Conservation (phyloP, 2,113 vertebrate species). For the Falco punctatus region DNA sequence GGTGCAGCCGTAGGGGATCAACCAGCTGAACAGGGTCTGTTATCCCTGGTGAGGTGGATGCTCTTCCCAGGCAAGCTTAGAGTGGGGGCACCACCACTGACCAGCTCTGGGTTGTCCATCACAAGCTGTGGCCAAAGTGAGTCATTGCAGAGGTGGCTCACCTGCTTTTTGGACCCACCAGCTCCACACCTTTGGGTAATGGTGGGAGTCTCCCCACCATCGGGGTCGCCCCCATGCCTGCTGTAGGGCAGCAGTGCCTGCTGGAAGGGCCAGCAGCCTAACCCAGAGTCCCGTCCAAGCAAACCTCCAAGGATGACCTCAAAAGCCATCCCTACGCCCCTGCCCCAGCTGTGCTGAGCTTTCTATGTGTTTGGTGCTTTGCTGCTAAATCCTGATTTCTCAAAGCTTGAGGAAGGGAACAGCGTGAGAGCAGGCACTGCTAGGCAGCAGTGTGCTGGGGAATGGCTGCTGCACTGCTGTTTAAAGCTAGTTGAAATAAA, state of each 20-base stretch:
- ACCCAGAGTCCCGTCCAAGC: background rate
- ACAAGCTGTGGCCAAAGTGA: accelerated
- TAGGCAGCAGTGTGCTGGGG: background rate
- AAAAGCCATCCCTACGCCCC: background rate
- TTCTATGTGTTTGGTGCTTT: background rate
- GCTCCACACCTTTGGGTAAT: background rate
- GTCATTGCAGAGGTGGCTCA: background rate
- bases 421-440: background rate
- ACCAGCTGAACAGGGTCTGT: accelerated
- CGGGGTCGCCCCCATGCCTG: accelerated
- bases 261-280: background rate
- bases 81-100: accelerated
- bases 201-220: accelerated
- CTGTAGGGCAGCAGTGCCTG: background rate
- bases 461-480: background rate
- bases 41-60: no score
- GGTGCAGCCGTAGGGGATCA: no score
- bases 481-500: background rate
- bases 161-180: background rate
- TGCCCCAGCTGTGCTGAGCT: background rate
- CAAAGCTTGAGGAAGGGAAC: background rate
- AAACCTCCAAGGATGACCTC: background rate
- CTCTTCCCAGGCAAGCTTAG: background rate
- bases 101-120: no score
- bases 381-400: background rate